Evolutionary conservation across 2,797 vertebrate species (phyloP), one percentile per base, ranked within the genome.

Genomic region (Cynopterus sphinx): DNA sequence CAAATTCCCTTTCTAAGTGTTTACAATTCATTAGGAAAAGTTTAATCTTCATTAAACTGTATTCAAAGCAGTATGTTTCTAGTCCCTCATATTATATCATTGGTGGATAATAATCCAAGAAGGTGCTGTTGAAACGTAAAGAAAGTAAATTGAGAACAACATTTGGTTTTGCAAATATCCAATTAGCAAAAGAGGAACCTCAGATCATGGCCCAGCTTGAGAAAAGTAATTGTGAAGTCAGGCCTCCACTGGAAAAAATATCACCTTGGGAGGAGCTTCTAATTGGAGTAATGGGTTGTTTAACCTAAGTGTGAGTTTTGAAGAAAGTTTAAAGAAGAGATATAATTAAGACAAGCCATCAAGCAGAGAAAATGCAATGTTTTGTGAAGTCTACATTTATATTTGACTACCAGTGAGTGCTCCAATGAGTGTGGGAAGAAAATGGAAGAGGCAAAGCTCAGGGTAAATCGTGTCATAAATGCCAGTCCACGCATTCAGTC

Each of bases 11-110:
- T 93, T 87, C 65, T 55, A 78, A 87, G 43, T 86, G 57, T 89
- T 87, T 87, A 70, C 70, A 63, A 68, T 71, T 95, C 65, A 84
- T 84, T 85, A 55, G 53, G 57, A 95, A 87, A 95, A 86, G 49
- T 95, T 94, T 94, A 75, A 53, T 93, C 41, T 79, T 59, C 49
- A 43, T 26, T 61, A 68, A 93, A 59, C 46, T 94, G n/a, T 36
- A 57, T 78, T 65, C 77, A 85, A 84, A 97, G 70, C 22, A 79
- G 7, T 68, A 59, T 63, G 51, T 91, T 90, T 90, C 61, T 79
- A 13, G 79, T 5, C 41, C 33, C 31, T 93, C 59, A 17, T 1
- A 65, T 93, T 75, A 85, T 10, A 12, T 61, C 75, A 63, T 8
- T n/a, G 24, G 33, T 1, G 31, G 90, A 81, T 85, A 82, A 91